Evolutionary conservation across 64 coral and sea anemone genomes (phyloP).

Genomic region (Dendrophyllia cribrosa): DNA sequence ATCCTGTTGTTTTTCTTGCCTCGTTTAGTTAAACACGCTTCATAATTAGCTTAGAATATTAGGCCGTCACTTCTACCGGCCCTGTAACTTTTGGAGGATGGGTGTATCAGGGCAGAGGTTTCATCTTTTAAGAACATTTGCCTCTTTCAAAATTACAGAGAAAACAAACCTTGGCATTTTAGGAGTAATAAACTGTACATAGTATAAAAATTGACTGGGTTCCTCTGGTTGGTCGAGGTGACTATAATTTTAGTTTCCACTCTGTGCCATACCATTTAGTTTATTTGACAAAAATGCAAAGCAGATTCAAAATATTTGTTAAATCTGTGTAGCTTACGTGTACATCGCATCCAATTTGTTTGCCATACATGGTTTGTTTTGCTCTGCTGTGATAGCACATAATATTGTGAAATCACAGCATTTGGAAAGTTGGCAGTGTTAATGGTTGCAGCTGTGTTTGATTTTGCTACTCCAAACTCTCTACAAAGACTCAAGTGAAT

Average conservation of each 20-base stretch:
- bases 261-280: neutral
- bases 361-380: constrained; percentile 46
- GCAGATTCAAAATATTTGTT: neutral
- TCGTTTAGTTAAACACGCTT: neutral
- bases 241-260: too few relatives aligned
- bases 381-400: neutral
- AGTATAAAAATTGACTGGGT: too few relatives aligned
- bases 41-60: neutral
- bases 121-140: neutral
- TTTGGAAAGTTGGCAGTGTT: constrained; percentile 29
- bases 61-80: neutral
- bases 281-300: neutral
- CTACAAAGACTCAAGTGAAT: too few relatives aligned
- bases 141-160: neutral
- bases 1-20: neutral
- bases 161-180: constrained; percentile 31
- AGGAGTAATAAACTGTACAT: neutral
- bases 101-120: constrained; percentile 30
- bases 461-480: neutral
- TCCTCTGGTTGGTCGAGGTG: too few relatives aligned
- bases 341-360: neutral
- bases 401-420: neutral
- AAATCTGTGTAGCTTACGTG: constrained; percentile 35
- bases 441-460: constrained; percentile 28
- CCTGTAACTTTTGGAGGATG: neutral